phyloP scores from a whole-genome alignment of 2,113 vertebrate genomes.

The Lota lota region DNA sequence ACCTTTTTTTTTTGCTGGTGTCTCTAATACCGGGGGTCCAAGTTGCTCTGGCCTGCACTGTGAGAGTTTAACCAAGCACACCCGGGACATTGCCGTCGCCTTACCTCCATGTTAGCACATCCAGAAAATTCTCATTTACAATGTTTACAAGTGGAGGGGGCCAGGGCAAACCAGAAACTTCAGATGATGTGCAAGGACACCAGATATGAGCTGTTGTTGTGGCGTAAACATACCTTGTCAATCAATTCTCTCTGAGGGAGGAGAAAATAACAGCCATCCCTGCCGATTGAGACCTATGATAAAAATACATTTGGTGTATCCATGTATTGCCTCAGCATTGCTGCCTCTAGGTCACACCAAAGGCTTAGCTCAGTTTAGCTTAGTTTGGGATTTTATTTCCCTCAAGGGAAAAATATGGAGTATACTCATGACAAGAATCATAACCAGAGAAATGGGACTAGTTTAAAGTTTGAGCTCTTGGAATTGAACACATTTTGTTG shows the following conservation, averaged over 20 bases:
- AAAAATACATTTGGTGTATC: constrained; percentile 7
- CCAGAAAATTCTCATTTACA: constrained; percentile 40
- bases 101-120: constrained; percentile 24
- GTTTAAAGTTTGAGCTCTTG: too few relatives aligned
- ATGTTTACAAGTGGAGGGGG: constrained; percentile 32
- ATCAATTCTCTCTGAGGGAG: constrained; percentile 27
- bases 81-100: constrained; percentile 27
- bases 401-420: too few relatives aligned
- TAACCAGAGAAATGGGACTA: too few relatives aligned
- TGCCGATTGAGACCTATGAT: too few relatives aligned
- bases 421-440: too few relatives aligned
- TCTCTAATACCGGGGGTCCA: constrained; percentile 33
- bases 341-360: background rate
- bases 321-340: constrained; percentile 1
- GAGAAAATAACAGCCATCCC: background rate
- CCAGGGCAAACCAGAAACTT: constrained; percentile 29
- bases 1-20: background rate
- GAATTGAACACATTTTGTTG: too few relatives aligned
- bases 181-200: constrained; percentile 1
- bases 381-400: too few relatives aligned
- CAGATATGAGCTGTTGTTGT: constrained; percentile 32
- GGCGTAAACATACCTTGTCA: constrained; percentile 38
- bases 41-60: constrained; percentile 15
- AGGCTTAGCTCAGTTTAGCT: background rate
- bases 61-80: constrained; percentile 30